Evolutionary conservation across 2,113 vertebrate species (phyloP), one percentile per base, ranked within the genome.

Genomic region (Regulus satrapa): DNA sequence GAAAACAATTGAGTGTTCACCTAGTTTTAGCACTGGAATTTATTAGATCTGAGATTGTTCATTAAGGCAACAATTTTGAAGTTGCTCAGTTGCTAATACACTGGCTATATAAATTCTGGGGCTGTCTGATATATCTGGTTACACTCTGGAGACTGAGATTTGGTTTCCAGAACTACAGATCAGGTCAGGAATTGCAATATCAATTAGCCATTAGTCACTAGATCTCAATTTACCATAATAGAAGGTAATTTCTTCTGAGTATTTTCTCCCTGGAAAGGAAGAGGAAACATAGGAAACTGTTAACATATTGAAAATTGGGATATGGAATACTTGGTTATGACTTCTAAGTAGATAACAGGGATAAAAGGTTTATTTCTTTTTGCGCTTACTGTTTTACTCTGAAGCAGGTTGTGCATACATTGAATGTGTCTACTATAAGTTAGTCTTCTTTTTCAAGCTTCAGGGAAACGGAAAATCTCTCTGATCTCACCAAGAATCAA

Each of bases 161-260:
- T 97, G 94, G 94, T 97, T 98, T 97, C 95, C 75, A 97, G 91
- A 45, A 95, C 79, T 93, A 87, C 78, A 94, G 95, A 98, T 92
- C 96, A 94, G 95, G 95, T 97, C 96, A 97, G 96, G 82, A 98
- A 98, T 96, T 97, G 93, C 91, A 98, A 94, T 95, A 98, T 97
- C 93, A 96, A 97, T 98, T 98, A 98, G 95, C 95, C 87, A 97
- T 97, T 98, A 97, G 95, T 95, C 89, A 85, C 94, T 97, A 95
- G 92, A 96, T 97, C 92, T 97, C 94, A 96, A 88, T 97, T 97
- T 97, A 87, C 91, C 55, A 72, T 69, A 96, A 94, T 40, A 96
- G 51, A 96, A 97, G 88, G 92, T 96, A 66, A 97, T 93, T 97
- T 94, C 72, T 97, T 85, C 26, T 31, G 95, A 94, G 49, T 38